phyloP scores from a whole-genome alignment of 1,140 invertebrate species.

The Druon quercuslanigerum region DNA sequence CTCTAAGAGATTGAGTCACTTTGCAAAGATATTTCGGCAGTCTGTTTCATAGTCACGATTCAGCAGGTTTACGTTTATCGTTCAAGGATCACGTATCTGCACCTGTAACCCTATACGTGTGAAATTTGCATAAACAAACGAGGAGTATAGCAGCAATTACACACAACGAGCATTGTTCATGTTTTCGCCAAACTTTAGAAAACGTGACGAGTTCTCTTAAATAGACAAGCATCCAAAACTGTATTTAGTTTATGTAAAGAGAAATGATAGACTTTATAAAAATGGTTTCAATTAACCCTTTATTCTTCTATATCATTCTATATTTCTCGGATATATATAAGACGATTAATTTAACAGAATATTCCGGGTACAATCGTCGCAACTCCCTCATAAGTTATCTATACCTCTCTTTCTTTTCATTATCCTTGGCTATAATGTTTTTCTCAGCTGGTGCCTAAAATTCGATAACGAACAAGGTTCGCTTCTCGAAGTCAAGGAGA shows the following conservation, averaged over 20 bases:
- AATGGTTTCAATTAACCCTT: too few species aligned
- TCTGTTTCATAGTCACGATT: constrained; percentile 51
- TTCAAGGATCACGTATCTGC: constrained; percentile 37
- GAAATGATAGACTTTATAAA: too few species aligned
- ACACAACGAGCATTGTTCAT: constrained; percentile 42
- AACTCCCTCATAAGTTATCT: too few species aligned
- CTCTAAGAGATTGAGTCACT: not conserved
- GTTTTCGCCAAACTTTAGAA: constrained; percentile 48
- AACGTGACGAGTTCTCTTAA: constrained; percentile 57
- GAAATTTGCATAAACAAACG: constrained; percentile 57
- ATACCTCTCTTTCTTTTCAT: too few species aligned
- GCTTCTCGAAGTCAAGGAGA: too few species aligned
- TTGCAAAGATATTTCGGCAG: constrained; percentile 45
- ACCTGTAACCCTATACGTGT: constrained; percentile 39
- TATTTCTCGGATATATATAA: too few species aligned
- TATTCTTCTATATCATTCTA: too few species aligned
- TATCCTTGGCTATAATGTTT: too few species aligned
- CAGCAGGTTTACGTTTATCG: constrained; percentile 42
- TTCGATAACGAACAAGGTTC: too few species aligned
- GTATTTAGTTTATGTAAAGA: not conserved
- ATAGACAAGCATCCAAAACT: constrained; percentile 40
- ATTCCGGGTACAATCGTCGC: too few species aligned
- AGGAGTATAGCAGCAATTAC: constrained; percentile 51
- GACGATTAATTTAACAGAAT: too few species aligned
- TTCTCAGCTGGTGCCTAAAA: too few species aligned